These are phyloP conservation scores for Nephrotoma guestfalica DNA, from an alignment of 2,888 invertebrate species.

Conservation along the genomic window DNA sequence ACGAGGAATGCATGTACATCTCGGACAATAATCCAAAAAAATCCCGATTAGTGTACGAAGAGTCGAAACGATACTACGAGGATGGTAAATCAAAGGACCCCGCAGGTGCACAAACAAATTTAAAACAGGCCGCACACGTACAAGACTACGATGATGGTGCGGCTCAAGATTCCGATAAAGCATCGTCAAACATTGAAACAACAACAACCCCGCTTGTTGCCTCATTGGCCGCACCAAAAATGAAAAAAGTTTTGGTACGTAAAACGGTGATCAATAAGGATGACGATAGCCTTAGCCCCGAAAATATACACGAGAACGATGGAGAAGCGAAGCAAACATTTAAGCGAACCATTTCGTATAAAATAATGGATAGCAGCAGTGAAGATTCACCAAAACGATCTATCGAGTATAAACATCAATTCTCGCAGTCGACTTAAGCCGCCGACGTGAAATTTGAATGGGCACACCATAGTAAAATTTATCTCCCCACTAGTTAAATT, in stretches of 20 bases:
- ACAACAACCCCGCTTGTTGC: neutral
- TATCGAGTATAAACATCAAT: neutral
- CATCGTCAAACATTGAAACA: neutral
- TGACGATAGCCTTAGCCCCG: neutral
- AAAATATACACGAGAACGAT: conserved; percentile 5
- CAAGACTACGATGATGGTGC: neutral
- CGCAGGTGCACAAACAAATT: neutral
- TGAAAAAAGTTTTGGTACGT: neutral
- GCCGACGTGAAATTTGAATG: neutral
- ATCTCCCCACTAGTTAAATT: neutral
- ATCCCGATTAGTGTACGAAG: neutral
- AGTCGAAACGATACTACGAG: conserved; percentile 1
- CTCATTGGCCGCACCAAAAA: neutral
- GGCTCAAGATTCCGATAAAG: neutral
- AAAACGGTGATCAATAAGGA: neutral
- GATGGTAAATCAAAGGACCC: neutral
- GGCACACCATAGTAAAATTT: neutral
- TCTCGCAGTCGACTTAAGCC: neutral
- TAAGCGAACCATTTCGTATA: conserved; percentile 7
- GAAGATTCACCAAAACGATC: neutral
- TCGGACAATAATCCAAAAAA: conserved; percentile 36
- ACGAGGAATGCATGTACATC: conserved; percentile 67
- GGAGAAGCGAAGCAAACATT: conserved; percentile 3
- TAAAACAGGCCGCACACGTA: neutral
- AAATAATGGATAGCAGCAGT: neutral